A percentile compares a stretch with the other conserved stretches of the same genome.
These are phyloP conservation scores for Sebastes matsubarae DNA, from an alignment of 2,797 vertebrate genomes.

Conservation along the genomic window DNA sequence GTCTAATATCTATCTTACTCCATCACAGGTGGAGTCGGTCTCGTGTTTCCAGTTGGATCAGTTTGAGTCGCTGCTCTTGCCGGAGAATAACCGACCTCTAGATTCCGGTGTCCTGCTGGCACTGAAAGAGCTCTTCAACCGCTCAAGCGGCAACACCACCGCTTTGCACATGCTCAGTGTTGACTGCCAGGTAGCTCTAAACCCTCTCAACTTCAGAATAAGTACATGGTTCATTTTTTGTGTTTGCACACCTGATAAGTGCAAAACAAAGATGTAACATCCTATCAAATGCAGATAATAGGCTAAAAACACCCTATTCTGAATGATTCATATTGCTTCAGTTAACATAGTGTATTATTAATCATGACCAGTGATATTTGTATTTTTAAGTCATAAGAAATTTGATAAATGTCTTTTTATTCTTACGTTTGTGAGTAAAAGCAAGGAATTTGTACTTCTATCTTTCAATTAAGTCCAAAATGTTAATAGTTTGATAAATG, in stretches of 20 bases:
- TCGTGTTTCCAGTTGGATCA: conserved; percentile 82
- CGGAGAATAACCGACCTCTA: conserved; percentile 86
- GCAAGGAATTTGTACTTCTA: too few relatives aligned
- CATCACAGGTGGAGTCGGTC: conserved; percentile 71
- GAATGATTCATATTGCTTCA: not conserved
- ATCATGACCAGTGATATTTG: not conserved
- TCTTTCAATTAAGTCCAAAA: not conserved
- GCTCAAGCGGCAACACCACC: conserved; percentile 71
- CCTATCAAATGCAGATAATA: not conserved
- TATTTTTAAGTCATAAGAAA: not conserved
- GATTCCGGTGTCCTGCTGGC: conserved; percentile 78
- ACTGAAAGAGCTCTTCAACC: conserved; percentile 85
- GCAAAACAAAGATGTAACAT: not conserved
- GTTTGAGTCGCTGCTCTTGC: conserved; percentile 83
- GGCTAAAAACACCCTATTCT: not conserved
- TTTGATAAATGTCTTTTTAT: not conserved
- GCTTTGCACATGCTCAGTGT: conserved; percentile 88
- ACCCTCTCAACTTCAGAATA: not conserved
- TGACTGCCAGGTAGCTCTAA: conserved; percentile 85
- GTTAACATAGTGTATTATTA: not conserved
- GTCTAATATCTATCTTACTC: not conserved
- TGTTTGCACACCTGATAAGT: not conserved
- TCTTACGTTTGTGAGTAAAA: not conserved
- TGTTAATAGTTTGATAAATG: not conserved
- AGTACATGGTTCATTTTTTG: not conserved